These are phyloP conservation scores for Schizothorax lantsangensis DNA, from an alignment of 2,797 vertebrate genomes.

Conservation along the genomic window DNA sequence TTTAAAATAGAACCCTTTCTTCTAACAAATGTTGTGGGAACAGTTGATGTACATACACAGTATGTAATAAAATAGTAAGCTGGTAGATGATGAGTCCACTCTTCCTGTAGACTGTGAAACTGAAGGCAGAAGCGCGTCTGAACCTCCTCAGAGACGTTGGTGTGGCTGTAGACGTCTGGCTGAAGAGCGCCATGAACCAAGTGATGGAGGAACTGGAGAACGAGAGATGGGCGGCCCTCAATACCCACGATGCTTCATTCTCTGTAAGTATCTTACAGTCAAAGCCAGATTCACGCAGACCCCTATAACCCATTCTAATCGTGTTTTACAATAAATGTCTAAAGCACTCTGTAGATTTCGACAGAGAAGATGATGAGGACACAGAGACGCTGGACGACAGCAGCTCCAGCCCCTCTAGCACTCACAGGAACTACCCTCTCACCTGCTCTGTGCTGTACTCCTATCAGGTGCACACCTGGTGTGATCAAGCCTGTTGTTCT, in stretches of 20 bases:
- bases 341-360: conserved; percentile 77
- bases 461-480: conserved; percentile 84
- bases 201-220: conserved; percentile 97
- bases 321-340: neutral
- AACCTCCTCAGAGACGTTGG: conserved; percentile 90
- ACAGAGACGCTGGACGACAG: conserved; percentile 94
- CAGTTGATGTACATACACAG: neutral
- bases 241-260: conserved; percentile 86
- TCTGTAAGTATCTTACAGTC: conserved; percentile 74
- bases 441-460: conserved; percentile 98
- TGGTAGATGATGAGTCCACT: conserved; percentile 45
- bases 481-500: neutral
- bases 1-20: neutral
- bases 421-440: conserved; percentile 92
- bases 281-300: neutral
- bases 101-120: conserved; percentile 85
- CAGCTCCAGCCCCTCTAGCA: conserved; percentile 95
- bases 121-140: conserved; percentile 92
- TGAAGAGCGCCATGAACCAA: conserved; percentile 97
- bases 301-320: neutral
- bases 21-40: neutral
- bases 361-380: conserved; percentile 92
- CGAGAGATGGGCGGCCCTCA: conserved; percentile 89
- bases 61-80: neutral
- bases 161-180: conserved; percentile 91